Conservation (phyloP, 2,113 vertebrate genomes). For the Forbesichthys papilliferus region DNA sequence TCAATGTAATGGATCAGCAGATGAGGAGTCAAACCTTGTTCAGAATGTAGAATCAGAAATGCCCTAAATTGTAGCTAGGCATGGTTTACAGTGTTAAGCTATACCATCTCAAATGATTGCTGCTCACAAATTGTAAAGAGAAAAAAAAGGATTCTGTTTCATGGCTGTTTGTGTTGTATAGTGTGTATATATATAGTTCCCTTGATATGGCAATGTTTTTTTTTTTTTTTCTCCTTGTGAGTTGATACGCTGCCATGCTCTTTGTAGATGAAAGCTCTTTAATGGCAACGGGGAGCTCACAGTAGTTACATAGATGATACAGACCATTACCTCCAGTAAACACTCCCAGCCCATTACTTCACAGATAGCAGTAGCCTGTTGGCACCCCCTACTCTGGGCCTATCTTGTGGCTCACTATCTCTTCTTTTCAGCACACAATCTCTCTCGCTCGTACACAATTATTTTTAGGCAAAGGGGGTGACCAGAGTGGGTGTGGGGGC, state of each 20-base stretch:
- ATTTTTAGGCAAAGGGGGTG: constrained; percentile 65
- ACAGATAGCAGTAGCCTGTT: constrained; percentile 49
- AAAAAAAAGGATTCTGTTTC: too few species aligned
- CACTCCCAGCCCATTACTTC: constrained; percentile 38
- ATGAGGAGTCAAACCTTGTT: neutral
- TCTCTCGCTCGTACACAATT: constrained; percentile 59
- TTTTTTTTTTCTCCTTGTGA: too few species aligned
- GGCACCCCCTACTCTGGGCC: constrained; percentile 13
- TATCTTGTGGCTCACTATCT: constrained; percentile 12
- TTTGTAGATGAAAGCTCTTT: neutral
- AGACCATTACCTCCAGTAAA: constrained; percentile 57
- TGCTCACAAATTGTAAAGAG: too few species aligned
- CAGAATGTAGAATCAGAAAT: neutral
- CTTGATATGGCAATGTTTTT: too few species aligned
- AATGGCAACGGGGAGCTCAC: neutral
- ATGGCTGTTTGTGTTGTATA: too few species aligned
- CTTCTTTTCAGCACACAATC: constrained; percentile 19
- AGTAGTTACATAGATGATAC: constrained; percentile 2
- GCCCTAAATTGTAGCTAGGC: neutral
- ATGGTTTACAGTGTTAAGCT: neutral
- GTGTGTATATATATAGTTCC: too few species aligned
- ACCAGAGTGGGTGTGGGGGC: constrained; percentile 11
- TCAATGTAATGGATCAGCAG: neutral
- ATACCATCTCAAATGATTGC: too few species aligned
- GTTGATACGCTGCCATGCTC: too few species aligned